phyloP scores from a whole-genome alignment of 2,888 invertebrate genomes.

The Oegoconia quadripuncta region DNA sequence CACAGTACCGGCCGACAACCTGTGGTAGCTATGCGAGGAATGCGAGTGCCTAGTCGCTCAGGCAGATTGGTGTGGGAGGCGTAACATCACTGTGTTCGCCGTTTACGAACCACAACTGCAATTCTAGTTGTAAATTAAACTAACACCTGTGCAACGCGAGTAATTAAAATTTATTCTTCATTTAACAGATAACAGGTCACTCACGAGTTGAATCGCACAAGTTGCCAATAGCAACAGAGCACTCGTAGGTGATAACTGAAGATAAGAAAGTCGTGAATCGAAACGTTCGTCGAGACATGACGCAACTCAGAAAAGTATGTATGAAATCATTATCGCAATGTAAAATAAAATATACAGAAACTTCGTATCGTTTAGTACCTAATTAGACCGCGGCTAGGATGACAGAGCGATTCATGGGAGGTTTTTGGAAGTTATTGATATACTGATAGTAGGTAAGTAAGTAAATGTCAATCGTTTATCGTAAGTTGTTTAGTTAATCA shows the following conservation, averaged over 20 bases:
- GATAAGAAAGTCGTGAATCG: slow-evolving; percentile 21
- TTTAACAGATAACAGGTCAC: too few species aligned
- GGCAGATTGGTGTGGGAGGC: slow-evolving; percentile 65
- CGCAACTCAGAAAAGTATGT: slow-evolving; percentile 16
- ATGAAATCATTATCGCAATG: slow-evolving; percentile 17
- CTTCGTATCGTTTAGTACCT: neutral
- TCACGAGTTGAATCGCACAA: too few species aligned
- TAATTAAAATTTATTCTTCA: neutral
- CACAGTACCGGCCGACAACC: slow-evolving; percentile 65
- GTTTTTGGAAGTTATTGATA: neutral
- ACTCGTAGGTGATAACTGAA: slow-evolving; percentile 11
- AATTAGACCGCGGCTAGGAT: neutral
- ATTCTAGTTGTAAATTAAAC: slow-evolving; percentile 26
- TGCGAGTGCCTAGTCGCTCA: slow-evolving; percentile 56
- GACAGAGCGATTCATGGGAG: neutral
- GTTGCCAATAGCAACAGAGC: slow-evolving; percentile 18
- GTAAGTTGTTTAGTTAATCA: neutral
- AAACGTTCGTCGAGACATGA: slow-evolving; percentile 14
- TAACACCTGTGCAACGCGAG: neutral
- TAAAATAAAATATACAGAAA: slow-evolving; percentile 2
- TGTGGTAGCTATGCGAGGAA: slow-evolving; percentile 66
- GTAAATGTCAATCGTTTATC: neutral
- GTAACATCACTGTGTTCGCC: slow-evolving; percentile 44
- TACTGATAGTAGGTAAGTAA: neutral
- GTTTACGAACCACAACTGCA: slow-evolving; percentile 45